phyloP scores from a whole-genome alignment of 2,888 invertebrate genomes.

The Isoperla grammatica region DNA sequence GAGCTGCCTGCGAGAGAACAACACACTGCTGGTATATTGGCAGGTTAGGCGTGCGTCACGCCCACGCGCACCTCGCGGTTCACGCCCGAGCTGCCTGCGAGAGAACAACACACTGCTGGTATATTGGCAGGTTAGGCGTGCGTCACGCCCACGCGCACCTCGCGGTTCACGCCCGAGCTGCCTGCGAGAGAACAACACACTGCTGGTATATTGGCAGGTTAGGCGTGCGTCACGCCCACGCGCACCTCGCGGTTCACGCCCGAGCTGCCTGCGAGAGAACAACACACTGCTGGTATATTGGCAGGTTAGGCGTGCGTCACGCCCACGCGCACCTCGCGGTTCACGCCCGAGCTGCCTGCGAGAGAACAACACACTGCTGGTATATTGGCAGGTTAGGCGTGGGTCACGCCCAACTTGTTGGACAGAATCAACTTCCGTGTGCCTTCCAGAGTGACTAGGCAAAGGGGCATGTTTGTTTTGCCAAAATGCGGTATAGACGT shows the following conservation, averaged over 20 bases:
- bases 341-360: slow-evolving; percentile 73
- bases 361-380: neutral
- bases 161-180: slow-evolving; percentile 85
- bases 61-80: slow-evolving; percentile 96
- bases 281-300: too few relatives aligned
- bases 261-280: slow-evolving; percentile 75
- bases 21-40: too few relatives aligned
- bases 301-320: slow-evolving; percentile 94
- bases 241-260: slow-evolving; percentile 92
- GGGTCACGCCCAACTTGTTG: slow-evolving; percentile 96
- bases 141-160: slow-evolving; percentile 95
- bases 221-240: slow-evolving; percentile 89
- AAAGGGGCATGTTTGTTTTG: too few relatives aligned
- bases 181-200: too few relatives aligned
- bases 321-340: slow-evolving; percentile 93
- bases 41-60: slow-evolving; percentile 81
- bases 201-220: too few relatives aligned
- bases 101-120: too few relatives aligned
- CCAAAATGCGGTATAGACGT: too few relatives aligned
- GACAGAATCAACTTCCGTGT: too few relatives aligned
- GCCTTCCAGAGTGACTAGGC: too few relatives aligned
- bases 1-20: slow-evolving; percentile 79
- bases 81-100: slow-evolving; percentile 79
- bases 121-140: too few relatives aligned
- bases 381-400: too few relatives aligned